phyloP scores from a whole-genome alignment of 2,113 vertebrate genomes.

The Istiophorus platypterus region DNA sequence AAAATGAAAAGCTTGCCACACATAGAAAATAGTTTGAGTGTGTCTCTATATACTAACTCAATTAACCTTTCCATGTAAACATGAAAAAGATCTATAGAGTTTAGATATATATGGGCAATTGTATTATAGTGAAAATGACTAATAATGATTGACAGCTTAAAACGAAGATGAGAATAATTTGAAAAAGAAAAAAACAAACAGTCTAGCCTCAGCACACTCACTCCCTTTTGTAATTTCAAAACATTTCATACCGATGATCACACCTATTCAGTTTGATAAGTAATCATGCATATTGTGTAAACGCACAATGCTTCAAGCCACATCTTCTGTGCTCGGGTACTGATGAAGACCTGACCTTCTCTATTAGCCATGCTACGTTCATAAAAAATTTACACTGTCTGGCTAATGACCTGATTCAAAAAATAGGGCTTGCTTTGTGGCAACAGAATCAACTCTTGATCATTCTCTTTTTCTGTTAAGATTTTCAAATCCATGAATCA shows the following conservation, averaged over 20 bases:
- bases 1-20: not conserved
- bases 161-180: constrained; percentile 13
- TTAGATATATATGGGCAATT: not conserved
- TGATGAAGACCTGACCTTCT: not conserved
- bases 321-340: not conserved
- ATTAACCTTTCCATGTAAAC: not conserved
- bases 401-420: not conserved
- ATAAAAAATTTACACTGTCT: not conserved
- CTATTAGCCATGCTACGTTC: not conserved
- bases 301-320: not conserved
- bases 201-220: not conserved
- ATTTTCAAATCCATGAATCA: not conserved
- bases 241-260: constrained; percentile 11
- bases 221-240: constrained; percentile 5
- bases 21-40: not conserved
- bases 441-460: not conserved
- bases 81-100: not conserved
- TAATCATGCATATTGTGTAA: not conserved
- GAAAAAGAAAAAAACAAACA: constrained; percentile 8
- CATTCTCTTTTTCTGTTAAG: not conserved
- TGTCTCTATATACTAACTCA: not conserved
- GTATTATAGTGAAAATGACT: not conserved
- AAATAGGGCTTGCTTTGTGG: not conserved
- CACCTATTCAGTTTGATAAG: not conserved
- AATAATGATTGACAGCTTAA: not conserved